Evolutionary conservation across 2,113 vertebrate genomes (phyloP).

Genomic region (Trogon melanurus): DNA sequence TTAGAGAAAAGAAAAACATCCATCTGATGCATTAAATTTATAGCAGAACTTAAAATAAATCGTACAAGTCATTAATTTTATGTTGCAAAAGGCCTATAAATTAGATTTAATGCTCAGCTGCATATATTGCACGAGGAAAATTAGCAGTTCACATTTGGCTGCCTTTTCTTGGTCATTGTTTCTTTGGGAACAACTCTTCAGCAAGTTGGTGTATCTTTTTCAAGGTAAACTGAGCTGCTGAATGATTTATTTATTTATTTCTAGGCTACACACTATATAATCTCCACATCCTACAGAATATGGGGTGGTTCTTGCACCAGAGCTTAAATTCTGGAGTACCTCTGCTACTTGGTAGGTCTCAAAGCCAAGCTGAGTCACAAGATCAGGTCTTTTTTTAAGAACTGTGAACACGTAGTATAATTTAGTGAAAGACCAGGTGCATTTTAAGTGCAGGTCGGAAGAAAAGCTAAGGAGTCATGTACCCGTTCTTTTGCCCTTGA

Average conservation of each 20-base stretch:
- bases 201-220: background rate
- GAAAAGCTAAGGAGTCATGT: background rate
- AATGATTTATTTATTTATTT: background rate
- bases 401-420: background rate
- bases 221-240: background rate
- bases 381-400: background rate
- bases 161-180: background rate
- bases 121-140: constrained; percentile 35
- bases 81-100: background rate
- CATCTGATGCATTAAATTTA: constrained; percentile 18
- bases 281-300: background rate
- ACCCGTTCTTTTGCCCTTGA: background rate
- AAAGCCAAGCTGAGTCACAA: background rate
- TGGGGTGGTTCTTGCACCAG: background rate
- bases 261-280: background rate
- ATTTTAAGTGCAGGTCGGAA: background rate
- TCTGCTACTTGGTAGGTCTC: background rate
- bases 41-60: constrained; percentile 43
- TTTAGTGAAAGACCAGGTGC: background rate
- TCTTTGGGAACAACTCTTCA: constrained; percentile 2
- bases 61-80: constrained; percentile 8
- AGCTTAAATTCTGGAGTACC: background rate
- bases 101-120: constrained; percentile 19
- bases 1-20: background rate
- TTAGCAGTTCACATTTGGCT: constrained; percentile 17